These are phyloP conservation scores for Argyrosomus regius DNA, from an alignment of 2,797 vertebrate species.

Conservation along the genomic window DNA sequence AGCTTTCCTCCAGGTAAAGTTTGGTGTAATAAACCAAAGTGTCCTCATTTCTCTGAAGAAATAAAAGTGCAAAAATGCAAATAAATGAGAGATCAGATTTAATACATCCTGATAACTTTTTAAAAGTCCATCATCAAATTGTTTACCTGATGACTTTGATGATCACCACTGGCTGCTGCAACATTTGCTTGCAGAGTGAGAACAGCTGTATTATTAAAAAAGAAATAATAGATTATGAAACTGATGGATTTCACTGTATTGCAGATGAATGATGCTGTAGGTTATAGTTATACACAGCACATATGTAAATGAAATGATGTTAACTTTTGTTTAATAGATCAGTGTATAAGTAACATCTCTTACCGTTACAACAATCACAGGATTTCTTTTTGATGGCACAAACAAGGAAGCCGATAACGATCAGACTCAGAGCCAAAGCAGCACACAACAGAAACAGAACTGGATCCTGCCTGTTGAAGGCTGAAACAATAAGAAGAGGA, in stretches of 20 bases:
- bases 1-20: neutral
- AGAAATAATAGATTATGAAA: neutral
- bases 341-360: neutral
- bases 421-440: constrained; percentile 18
- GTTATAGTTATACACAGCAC: neutral
- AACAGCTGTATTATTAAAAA: neutral
- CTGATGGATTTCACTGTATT: no score
- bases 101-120: no score
- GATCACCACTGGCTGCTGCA: neutral
- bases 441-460: neutral
- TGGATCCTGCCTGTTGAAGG: rapidly evolving
- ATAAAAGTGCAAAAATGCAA: neutral
- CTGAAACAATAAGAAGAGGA: neutral
- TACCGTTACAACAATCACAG: neutral
- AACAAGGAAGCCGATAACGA: constrained; percentile 8
- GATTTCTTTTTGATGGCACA: constrained; percentile 1
- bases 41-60: constrained; percentile 27
- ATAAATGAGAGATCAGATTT: no score
- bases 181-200: neutral
- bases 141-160: neutral
- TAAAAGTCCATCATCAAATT: no score
- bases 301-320: neutral
- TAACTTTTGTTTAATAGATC: neutral
- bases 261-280: no score
- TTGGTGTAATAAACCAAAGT: neutral